phyloP scores from a whole-genome alignment of 2,888 invertebrate genomes.

The Campaea margaritaria region DNA sequence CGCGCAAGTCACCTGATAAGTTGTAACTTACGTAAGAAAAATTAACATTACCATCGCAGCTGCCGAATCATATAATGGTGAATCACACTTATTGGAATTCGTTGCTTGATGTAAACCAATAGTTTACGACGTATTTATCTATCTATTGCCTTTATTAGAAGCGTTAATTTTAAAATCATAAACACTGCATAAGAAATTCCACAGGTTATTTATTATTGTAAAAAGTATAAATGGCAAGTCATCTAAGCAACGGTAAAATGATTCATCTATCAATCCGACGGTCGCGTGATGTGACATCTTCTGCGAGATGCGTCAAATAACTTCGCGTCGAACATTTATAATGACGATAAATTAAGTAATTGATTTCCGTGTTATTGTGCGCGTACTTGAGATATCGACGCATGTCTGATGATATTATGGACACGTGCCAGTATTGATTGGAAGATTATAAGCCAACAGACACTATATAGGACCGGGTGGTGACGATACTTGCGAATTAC shows the following conservation, averaged over 20 bases:
- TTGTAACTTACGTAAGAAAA: constrained; percentile 31
- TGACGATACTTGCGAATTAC: too few species aligned
- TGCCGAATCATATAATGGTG: constrained; percentile 32
- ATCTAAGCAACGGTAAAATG: constrained; percentile 61
- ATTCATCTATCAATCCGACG: constrained; percentile 65
- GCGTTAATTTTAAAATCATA: constrained; percentile 37
- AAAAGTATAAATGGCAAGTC: constrained; percentile 66
- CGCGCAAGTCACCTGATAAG: constrained; percentile 40
- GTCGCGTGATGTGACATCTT: constrained; percentile 57
- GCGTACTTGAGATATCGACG: constrained; percentile 43
- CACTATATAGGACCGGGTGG: background rate
- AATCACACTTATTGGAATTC: constrained; percentile 30
- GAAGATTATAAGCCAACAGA: background rate
- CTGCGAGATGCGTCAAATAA: constrained; percentile 61
- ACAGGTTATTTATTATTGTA: constrained; percentile 51
- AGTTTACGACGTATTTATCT: constrained; percentile 33
- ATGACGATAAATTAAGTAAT: constrained; percentile 50
- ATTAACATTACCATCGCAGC: constrained; percentile 29
- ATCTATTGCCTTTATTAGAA: constrained; percentile 32
- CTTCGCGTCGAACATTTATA: constrained; percentile 60
- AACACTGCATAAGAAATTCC: constrained; percentile 45
- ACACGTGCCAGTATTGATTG: constrained; percentile 17
- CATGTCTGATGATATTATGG: constrained; percentile 11
- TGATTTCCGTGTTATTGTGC: constrained; percentile 49
- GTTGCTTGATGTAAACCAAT: constrained; percentile 28